These are phyloP conservation scores for Montipora capricornis DNA, from an alignment of 64 coral and sea anemone species.

Conservation along the genomic window DNA sequence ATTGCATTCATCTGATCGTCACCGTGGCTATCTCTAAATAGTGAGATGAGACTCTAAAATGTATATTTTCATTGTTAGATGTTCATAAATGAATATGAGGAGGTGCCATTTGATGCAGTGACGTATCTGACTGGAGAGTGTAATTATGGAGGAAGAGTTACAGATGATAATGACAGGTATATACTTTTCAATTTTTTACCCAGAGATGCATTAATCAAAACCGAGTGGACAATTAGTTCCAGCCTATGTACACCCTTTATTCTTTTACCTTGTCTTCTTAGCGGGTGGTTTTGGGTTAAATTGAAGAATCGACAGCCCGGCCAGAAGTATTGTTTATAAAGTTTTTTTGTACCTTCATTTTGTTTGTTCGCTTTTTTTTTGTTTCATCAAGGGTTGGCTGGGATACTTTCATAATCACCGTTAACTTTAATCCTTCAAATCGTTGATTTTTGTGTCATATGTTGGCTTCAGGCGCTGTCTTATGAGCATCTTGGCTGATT, in stretches of 20 bases:
- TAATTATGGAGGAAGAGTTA: constrained; percentile 98
- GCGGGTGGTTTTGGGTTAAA: too few relatives aligned
- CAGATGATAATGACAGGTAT: constrained; percentile 95
- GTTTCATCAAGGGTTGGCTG: neutral
- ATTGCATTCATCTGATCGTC: too few relatives aligned
- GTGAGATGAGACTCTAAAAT: too few relatives aligned
- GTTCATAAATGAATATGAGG: constrained; percentile 99
- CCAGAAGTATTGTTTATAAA: too few relatives aligned
- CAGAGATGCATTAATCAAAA: too few relatives aligned
- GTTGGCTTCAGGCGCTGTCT: constrained; percentile 83
- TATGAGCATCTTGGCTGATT: constrained; percentile 98
- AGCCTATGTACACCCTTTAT: too few relatives aligned
- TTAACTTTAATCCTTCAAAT: neutral
- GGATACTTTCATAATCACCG: neutral
- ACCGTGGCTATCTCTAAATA: too few relatives aligned
- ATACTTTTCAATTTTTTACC: neutral
- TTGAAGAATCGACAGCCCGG: too few relatives aligned
- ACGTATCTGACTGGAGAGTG: constrained; percentile 97
- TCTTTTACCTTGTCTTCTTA: too few relatives aligned
- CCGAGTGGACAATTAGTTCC: too few relatives aligned
- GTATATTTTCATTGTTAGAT: constrained; percentile 57
- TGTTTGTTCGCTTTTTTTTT: neutral
- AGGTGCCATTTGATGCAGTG: constrained; percentile 91
- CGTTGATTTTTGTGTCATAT: neutral
- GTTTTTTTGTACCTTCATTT: too few relatives aligned